These are phyloP conservation scores for rat (Rattus norvegicus) DNA, from an alignment of 2,113 vertebrate genomes.

Conservation along the genomic window GRCr8 NC_086021.1:178415501-178416000, in stretches of 20 bases:
- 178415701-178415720: neutral
- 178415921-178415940: too few species aligned
- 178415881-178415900: too few species aligned
- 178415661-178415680: neutral
- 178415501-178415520: neutral
- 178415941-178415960: too few species aligned
- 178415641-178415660: accelerated
- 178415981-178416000: too few species aligned
- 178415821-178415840: too few species aligned
- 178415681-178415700: neutral
- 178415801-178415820: too few species aligned
- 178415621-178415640: neutral
- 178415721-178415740: neutral
- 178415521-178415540: neutral
- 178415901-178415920: too few species aligned
- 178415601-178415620: neutral
- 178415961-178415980: too few species aligned
- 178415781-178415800: too few species aligned
- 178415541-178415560: neutral
- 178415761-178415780: too few species aligned
- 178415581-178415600: neutral
- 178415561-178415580: accelerated
- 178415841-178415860: too few species aligned
- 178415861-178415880: too few species aligned
- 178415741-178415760: neutral